Evolutionary conservation across 1,140 invertebrate species (phyloP).

Genomic region (Calliopsis andreniformis): DNA sequence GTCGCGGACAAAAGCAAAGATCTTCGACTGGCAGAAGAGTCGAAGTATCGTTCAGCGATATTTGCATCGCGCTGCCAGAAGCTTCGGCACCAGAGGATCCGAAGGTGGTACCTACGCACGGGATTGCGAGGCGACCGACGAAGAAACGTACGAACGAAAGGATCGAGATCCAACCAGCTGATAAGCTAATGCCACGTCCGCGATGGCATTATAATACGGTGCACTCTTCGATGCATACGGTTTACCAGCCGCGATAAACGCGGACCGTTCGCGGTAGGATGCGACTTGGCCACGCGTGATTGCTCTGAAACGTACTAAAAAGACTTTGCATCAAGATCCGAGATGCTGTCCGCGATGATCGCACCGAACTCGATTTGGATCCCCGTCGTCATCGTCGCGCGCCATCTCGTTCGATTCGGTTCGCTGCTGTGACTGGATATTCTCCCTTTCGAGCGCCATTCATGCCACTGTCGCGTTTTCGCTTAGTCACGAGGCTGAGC

Average conservation of each 20-base stretch:
- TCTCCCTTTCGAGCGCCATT: slow-evolving; percentile 1
- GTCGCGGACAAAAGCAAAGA: slow-evolving; percentile 36
- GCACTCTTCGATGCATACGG: slow-evolving; percentile 40
- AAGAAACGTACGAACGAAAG: slow-evolving; percentile 59
- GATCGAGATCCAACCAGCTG: slow-evolving; percentile 61
- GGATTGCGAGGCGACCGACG: slow-evolving; percentile 55
- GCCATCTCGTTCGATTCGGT: neutral
- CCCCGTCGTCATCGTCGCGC: slow-evolving; percentile 31
- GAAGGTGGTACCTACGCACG: slow-evolving; percentile 59
- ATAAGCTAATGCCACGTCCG: slow-evolving; percentile 69
- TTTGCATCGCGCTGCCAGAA: slow-evolving; percentile 55
- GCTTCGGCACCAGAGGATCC: slow-evolving; percentile 40
- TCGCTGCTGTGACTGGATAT: neutral
- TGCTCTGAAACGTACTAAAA: slow-evolving; percentile 54
- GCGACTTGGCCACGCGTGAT: slow-evolving; percentile 44
- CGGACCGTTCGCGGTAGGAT: slow-evolving; percentile 29
- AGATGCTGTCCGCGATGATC: slow-evolving; percentile 48
- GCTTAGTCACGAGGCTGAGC: slow-evolving; percentile 7
- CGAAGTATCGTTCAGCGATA: slow-evolving; percentile 31
- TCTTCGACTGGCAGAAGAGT: slow-evolving; percentile 29
- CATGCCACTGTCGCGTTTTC: neutral
- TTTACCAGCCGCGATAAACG: slow-evolving; percentile 53
- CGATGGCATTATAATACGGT: slow-evolving; percentile 68
- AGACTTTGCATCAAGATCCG: slow-evolving; percentile 54
- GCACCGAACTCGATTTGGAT: slow-evolving; percentile 48